Conservation (phyloP, 2,888 invertebrate species). For the Neoitamus cyanurus region DNA sequence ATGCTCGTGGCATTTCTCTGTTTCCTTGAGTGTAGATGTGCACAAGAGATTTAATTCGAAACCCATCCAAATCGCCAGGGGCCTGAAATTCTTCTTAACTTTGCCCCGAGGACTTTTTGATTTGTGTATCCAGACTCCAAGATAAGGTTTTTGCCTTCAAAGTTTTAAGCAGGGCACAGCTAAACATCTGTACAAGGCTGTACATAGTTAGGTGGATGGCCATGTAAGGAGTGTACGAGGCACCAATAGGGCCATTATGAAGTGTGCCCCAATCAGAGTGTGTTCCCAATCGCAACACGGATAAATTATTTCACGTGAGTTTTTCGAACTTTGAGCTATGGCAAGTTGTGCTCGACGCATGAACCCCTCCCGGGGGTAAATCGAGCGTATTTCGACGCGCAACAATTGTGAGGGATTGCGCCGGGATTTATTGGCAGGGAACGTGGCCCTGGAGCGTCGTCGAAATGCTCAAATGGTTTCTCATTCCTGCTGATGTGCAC, state of each 20-base stretch:
- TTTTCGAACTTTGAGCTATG: conserved; percentile 35
- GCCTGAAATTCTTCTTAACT: conserved; percentile 64
- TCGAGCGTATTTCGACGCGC: conserved; percentile 41
- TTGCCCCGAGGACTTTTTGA: conserved; percentile 63
- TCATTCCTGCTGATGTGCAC: background rate
- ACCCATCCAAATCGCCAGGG: conserved; percentile 60
- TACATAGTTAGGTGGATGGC: conserved; percentile 29
- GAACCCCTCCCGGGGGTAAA: conserved; percentile 29
- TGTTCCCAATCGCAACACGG: conserved; percentile 27
- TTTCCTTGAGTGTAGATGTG: conserved; percentile 59
- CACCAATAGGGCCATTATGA: background rate
- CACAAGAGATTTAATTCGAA: conserved; percentile 58
- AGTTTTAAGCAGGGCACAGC: conserved; percentile 42
- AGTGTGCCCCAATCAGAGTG: conserved; percentile 30
- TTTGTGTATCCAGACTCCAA: conserved; percentile 60
- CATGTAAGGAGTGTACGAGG: conserved; percentile 4
- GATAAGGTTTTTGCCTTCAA: conserved; percentile 48
- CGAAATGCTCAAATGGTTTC: conserved; percentile 19
- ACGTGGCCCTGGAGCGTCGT: background rate
- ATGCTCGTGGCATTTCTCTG: conserved; percentile 40
- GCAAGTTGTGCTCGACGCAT: conserved; percentile 35
- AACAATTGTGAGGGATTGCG: conserved; percentile 44
- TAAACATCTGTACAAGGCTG: conserved; percentile 41
- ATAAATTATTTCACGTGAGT: conserved; percentile 33
- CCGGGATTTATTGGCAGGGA: conserved; percentile 37